A percentile compares a stretch with the other conserved stretches of the same genome.
Evolutionary conservation across 2,888 invertebrate genomes (phyloP).

Genomic region (Chironomus tentans): DNA sequence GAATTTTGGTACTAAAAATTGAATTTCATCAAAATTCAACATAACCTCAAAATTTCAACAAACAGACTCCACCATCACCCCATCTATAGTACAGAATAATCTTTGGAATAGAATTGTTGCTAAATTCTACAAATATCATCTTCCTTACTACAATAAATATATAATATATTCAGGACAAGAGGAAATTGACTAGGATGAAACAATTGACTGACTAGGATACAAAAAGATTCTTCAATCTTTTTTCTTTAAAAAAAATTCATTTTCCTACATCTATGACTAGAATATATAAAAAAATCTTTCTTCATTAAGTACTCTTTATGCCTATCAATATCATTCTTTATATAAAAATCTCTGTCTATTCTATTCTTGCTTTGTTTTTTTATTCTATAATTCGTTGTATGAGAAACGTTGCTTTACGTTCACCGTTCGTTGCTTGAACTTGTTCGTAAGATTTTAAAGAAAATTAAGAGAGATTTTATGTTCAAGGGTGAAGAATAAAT

Average conservation of each 20-base stretch:
- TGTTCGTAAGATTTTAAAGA: neutral
- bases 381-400: conserved; percentile 42
- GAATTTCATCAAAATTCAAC: no score
- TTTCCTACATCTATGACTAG: neutral
- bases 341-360: conserved; percentile 1
- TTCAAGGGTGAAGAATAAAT: no score
- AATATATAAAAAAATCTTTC: neutral
- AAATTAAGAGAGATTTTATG: no score
- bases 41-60: no score
- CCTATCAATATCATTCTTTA: neutral
- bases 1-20: no score
- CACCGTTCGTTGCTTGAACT: conserved; percentile 20
- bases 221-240: neutral
- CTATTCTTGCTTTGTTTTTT: conserved; percentile 17
- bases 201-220: conserved; percentile 24
- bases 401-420: conserved; percentile 43
- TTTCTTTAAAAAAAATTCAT: neutral
- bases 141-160: neutral
- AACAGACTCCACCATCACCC: no score
- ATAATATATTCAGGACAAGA: neutral
- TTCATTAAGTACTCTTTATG: conserved; percentile 5
- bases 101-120: no score
- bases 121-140: no score
- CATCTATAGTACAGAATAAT: no score
- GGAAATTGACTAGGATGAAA: conserved; percentile 24